A percentile compares a stretch with the other conserved stretches of the same genome.
Evolutionary conservation across 1,140 invertebrate species (phyloP).

Genomic region (Drosophila malerkotliana): DNA sequence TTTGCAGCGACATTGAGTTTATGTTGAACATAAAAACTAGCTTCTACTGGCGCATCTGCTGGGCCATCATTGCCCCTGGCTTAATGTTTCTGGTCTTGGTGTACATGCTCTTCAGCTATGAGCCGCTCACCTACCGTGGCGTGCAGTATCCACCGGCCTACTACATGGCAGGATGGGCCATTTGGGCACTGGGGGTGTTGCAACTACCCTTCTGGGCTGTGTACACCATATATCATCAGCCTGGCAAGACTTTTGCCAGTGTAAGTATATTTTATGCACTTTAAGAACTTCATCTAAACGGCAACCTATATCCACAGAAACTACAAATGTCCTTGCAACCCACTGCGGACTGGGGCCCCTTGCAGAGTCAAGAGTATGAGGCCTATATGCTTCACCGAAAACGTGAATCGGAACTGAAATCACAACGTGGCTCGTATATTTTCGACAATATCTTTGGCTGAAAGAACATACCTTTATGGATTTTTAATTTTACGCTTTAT

Average conservation of each 20-base stretch:
- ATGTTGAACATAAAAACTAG: conserved; percentile 90
- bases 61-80: conserved; percentile 90
- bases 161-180: conserved; percentile 84
- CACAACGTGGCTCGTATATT: conserved; percentile 29
- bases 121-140: conserved; percentile 85
- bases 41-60: conserved; percentile 93
- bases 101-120: conserved; percentile 86
- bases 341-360: conserved; percentile 66
- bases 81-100: conserved; percentile 89
- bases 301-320: conserved; percentile 33
- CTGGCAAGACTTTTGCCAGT: conserved; percentile 43
- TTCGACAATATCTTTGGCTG: conserved; percentile 72
- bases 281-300: neutral
- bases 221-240: conserved; percentile 70
- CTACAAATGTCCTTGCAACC: conserved; percentile 56
- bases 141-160: conserved; percentile 83
- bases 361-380: conserved; percentile 51
- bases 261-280: conserved; percentile 32
- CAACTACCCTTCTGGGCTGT: conserved; percentile 85
- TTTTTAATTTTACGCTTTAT: conserved; percentile 59
- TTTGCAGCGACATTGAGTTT: conserved; percentile 87
- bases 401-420: conserved; percentile 21
- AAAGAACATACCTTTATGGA: neutral
- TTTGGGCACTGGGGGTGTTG: conserved; percentile 84
- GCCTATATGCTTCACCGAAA: conserved; percentile 60